phyloP scores from a whole-genome alignment of 1,140 invertebrate species.

The Panagrolaimus sp. region DNA sequence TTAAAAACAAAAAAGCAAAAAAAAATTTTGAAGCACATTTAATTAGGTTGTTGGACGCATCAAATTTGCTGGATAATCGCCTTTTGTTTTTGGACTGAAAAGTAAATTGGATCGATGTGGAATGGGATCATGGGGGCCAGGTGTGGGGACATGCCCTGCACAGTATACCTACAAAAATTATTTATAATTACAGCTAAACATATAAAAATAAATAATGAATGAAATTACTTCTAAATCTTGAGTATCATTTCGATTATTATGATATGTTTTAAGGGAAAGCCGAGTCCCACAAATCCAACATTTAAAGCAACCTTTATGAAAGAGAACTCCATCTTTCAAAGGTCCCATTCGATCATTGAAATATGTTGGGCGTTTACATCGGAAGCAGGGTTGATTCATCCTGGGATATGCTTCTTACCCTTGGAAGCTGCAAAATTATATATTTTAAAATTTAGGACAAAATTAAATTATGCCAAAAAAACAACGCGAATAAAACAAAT shows the following conservation, averaged over 20 bases:
- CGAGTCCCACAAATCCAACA: constrained; percentile 59
- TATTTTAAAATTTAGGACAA: no score
- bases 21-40: background rate
- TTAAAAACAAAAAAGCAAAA: no score
- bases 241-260: constrained; percentile 57
- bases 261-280: constrained; percentile 55
- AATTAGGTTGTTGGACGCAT: constrained; percentile 38
- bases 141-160: constrained; percentile 57
- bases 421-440: background rate
- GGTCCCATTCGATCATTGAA: constrained; percentile 59
- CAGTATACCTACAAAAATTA: constrained; percentile 52
- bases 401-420: background rate
- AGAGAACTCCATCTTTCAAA: constrained; percentile 56
- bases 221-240: constrained; percentile 55
- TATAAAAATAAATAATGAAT: background rate
- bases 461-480: no score
- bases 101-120: constrained; percentile 58
- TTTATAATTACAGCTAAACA: constrained; percentile 15
- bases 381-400: constrained; percentile 59
- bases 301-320: constrained; percentile 59
- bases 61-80: constrained; percentile 59
- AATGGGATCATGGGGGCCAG: constrained; percentile 59
- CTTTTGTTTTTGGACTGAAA: constrained; percentile 58
- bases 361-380: constrained; percentile 58
- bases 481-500: no score